A percentile compares a stretch with the other conserved stretches of the same genome.
These are phyloP conservation scores for Nomada fabriciana DNA, from an alignment of 2,888 invertebrate species.

Conservation along the genomic window DNA sequence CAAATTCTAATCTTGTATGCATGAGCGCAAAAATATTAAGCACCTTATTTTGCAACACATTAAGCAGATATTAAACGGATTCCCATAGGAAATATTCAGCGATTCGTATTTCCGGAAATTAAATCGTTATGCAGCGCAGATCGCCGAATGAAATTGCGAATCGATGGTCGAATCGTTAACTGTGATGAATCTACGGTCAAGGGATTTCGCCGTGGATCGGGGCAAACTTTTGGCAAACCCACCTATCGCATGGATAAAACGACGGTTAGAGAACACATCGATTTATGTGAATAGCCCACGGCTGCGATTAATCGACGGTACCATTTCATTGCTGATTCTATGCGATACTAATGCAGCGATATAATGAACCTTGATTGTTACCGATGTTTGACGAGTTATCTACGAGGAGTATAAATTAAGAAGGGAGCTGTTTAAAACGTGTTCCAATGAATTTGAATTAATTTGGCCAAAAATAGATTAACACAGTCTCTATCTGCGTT, in stretches of 20 bases:
- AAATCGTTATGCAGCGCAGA: background rate
- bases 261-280: background rate
- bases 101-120: background rate
- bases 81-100: background rate
- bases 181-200: background rate
- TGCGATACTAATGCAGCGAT: background rate
- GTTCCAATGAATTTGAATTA: background rate
- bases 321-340: background rate
- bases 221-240: background rate
- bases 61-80: background rate
- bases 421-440: background rate
- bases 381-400: background rate
- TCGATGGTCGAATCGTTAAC: constrained; percentile 5
- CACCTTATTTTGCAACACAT: background rate
- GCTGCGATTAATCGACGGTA: background rate
- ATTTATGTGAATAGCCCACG: background rate
- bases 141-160: constrained; percentile 3
- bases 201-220: background rate
- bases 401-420: background rate
- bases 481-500: too few species aligned
- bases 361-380: background rate
- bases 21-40: too few species aligned
- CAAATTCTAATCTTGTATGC: too few species aligned
- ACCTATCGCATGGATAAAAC: background rate
- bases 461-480: too few species aligned